Evolutionary conservation across 2,888 invertebrate genomes (phyloP).

Genomic region (Erannis defoliaria): DNA sequence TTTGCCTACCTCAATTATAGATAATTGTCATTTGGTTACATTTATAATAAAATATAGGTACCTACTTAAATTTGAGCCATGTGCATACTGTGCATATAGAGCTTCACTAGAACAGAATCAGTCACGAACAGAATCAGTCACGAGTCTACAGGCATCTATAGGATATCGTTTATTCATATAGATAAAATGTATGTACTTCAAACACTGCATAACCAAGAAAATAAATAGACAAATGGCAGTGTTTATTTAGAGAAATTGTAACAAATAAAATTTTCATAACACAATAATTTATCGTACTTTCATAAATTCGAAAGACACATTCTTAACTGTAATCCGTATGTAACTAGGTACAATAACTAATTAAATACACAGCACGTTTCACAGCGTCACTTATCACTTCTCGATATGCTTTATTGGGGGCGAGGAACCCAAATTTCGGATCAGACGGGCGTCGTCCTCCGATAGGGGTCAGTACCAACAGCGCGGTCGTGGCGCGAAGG

Average conservation of each 20-base stretch:
- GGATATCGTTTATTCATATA: too few species aligned
- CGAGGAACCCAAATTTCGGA: slow-evolving; percentile 60
- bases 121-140: too few species aligned
- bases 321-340: slow-evolving; percentile 60
- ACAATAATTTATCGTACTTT: slow-evolving; percentile 70
- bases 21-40: too few species aligned
- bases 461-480: slow-evolving; percentile 84
- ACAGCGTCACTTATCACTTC: slow-evolving; percentile 78
- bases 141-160: too few species aligned
- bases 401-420: slow-evolving; percentile 81
- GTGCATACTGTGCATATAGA: too few species aligned
- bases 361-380: slow-evolving; percentile 65
- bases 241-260: slow-evolving; percentile 80
- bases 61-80: too few species aligned
- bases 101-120: too few species aligned
- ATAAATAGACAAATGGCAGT: slow-evolving; percentile 81
- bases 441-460: slow-evolving; percentile 88
- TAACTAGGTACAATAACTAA: slow-evolving; percentile 54
- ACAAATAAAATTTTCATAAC: slow-evolving; percentile 80
- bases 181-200: too few species aligned
- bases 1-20: too few species aligned
- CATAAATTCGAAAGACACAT: slow-evolving; percentile 80
- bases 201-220: slow-evolving; percentile 9
- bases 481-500: slow-evolving; percentile 77
- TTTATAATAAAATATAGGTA: too few species aligned